phyloP scores from a whole-genome alignment of 2,797 vertebrate species.

The Acrossocheilus fasciatus region DNA sequence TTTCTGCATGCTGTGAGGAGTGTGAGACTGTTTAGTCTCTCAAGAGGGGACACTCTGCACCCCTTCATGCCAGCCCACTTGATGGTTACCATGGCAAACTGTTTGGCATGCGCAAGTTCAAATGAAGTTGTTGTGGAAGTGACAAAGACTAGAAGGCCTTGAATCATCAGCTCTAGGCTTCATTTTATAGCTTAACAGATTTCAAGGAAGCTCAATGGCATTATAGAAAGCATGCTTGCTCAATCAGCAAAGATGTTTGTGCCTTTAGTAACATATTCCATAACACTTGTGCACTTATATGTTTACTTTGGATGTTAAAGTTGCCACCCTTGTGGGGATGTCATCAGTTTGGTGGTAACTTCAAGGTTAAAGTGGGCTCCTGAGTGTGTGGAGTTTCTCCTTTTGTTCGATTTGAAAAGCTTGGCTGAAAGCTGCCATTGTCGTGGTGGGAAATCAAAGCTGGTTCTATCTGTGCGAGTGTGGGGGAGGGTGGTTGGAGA shows the following conservation, averaged over 20 bases:
- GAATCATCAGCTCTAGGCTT: constrained; percentile 8
- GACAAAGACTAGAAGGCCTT: constrained; percentile 31
- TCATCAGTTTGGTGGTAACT: constrained; percentile 57
- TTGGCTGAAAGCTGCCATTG: constrained; percentile 72
- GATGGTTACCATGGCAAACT: constrained; percentile 62
- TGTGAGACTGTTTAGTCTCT: constrained; percentile 58
- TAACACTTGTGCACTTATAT: constrained; percentile 16
- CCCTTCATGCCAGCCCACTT: constrained; percentile 10
- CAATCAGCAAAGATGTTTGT: not conserved
- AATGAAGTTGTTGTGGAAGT: constrained; percentile 52
- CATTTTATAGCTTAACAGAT: constrained; percentile 5
- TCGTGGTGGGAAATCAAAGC: constrained; percentile 66
- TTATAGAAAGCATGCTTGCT: constrained; percentile 32
- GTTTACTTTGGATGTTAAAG: constrained; percentile 19
- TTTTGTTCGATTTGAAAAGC: constrained; percentile 70
- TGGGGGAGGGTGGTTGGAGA: constrained; percentile 38
- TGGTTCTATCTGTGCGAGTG: constrained; percentile 55
- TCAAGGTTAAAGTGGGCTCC: constrained; percentile 49
- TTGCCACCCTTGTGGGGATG: constrained; percentile 15
- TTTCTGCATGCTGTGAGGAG: constrained; percentile 44
- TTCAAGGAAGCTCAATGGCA: constrained; percentile 19
- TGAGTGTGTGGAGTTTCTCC: constrained; percentile 66
- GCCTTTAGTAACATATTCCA: not conserved
- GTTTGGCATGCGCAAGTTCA: constrained; percentile 39
- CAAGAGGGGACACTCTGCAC: constrained; percentile 43